Conservation (phyloP, 2,888 invertebrate genomes). For the Metacarcinus magister region DNA sequence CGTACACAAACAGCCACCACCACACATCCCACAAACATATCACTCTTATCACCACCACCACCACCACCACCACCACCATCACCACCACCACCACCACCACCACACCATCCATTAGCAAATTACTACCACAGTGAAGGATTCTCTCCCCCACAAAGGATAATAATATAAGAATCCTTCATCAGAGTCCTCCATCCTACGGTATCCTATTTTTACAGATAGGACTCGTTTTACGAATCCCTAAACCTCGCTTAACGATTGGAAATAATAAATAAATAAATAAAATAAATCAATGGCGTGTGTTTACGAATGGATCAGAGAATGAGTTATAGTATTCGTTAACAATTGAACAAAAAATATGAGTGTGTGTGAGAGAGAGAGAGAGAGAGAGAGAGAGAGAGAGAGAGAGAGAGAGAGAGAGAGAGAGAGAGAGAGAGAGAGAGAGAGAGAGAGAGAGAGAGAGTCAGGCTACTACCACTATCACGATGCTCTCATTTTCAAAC, state of each 20-base stretch:
- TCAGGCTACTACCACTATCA: too few species aligned
- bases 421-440: background rate
- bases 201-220: too few species aligned
- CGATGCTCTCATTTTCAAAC: too few species aligned
- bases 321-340: too few species aligned
- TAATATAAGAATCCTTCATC: background rate
- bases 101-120: constrained; percentile 33
- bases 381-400: constrained; percentile 36
- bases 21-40: constrained; percentile 26
- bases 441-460: background rate
- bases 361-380: constrained; percentile 34
- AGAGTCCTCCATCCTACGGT: too few species aligned
- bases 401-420: constrained; percentile 10
- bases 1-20: background rate
- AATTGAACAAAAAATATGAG: background rate
- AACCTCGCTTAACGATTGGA: too few species aligned
- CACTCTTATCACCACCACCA: background rate
- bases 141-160: background rate
- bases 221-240: too few species aligned
- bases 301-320: too few species aligned
- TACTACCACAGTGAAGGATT: background rate
- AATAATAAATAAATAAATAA: background rate
- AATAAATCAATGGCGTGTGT: too few species aligned
- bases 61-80: background rate
- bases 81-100: background rate